Evolutionary conservation across 2,113 vertebrate species (phyloP).

Genomic region (Scophthalmus maximus): DNA sequence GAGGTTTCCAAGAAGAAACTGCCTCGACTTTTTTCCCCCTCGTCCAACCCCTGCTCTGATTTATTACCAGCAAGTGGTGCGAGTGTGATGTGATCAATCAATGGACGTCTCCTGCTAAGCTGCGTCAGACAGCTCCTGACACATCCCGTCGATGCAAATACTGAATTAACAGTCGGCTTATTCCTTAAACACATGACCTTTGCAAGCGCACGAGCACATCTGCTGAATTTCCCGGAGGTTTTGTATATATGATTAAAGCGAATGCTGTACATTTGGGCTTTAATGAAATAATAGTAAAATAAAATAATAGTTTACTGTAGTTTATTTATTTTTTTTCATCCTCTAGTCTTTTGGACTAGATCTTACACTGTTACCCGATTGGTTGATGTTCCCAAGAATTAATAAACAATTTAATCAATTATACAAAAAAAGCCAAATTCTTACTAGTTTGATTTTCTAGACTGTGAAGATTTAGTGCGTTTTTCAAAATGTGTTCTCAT

Average conservation of each 20-base stretch:
- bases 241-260: no score
- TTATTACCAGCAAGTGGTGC: slow-evolving; percentile 26
- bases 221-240: neutral
- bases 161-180: neutral
- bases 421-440: no score
- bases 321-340: no score
- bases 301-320: no score
- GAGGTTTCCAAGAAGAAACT: no score
- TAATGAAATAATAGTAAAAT: no score
- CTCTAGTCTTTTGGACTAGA: no score
- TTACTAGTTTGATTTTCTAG: no score
- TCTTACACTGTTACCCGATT: neutral
- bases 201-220: no score
- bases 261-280: no score
- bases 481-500: no score
- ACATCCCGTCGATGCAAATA: slow-evolving; percentile 13
- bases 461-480: no score
- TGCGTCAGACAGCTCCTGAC: slow-evolving; percentile 26
- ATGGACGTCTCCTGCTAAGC: slow-evolving; percentile 19
- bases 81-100: slow-evolving; percentile 24
- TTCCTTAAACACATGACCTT: neutral
- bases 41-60: slow-evolving; percentile 22
- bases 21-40: slow-evolving; percentile 18
- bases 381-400: neutral
- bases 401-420: neutral